These are phyloP conservation scores for Ptilonorhynchus violaceus DNA, from an alignment of 2,113 vertebrate species.

Conservation along the genomic window DNA sequence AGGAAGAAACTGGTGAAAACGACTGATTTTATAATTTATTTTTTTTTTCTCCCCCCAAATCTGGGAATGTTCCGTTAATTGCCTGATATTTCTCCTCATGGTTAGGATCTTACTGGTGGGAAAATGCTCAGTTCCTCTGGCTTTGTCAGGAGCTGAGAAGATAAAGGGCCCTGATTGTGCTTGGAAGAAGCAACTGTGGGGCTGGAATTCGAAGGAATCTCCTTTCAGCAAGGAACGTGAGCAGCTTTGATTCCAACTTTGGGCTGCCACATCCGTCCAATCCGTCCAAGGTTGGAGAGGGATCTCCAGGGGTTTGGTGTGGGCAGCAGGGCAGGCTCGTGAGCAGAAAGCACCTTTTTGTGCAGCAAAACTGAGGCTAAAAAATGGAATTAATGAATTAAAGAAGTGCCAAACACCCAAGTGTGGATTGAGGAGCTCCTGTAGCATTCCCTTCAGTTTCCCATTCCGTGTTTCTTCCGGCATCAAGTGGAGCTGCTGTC, in stretches of 20 bases:
- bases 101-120: background rate
- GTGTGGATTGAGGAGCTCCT: background rate
- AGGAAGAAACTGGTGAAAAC: background rate
- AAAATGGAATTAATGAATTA: background rate
- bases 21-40: background rate
- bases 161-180: background rate
- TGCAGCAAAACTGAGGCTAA: background rate
- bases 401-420: too few species aligned
- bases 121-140: background rate
- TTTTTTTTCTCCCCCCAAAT: background rate
- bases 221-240: background rate
- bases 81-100: background rate
- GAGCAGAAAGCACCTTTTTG: background rate
- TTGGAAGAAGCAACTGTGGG: background rate
- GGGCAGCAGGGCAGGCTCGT: background rate
- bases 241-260: background rate
- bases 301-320: background rate
- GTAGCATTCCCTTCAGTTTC: background rate
- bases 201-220: background rate
- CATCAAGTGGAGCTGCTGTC: background rate
- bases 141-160: background rate
- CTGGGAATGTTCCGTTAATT: background rate
- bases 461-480: background rate
- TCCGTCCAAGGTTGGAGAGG: background rate
- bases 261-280: background rate